Percentiles rank a stretch among this genome's conserved stretches.
These are phyloP conservation scores for Anniella stebbinsi DNA, from an alignment of 2,797 vertebrate genomes.

Conservation along the genomic window DNA sequence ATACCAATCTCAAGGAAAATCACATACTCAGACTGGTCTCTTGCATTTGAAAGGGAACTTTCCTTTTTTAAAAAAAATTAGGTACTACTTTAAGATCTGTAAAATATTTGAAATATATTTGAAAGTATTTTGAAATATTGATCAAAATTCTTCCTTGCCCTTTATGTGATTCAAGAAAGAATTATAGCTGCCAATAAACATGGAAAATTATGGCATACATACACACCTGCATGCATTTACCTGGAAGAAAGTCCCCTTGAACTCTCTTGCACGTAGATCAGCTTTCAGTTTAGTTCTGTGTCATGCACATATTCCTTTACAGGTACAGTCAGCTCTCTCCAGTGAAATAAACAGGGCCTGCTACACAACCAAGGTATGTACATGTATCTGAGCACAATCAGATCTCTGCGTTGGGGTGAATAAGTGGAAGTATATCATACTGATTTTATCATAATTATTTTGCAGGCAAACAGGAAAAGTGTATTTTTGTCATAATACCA, in stretches of 20 bases:
- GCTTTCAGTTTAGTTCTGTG: background rate
- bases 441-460: conserved; percentile 8
- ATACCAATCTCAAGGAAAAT: background rate
- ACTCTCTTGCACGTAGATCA: background rate
- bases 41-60: background rate
- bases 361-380: background rate
- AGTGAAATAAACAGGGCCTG: background rate
- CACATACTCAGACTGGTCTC: background rate
- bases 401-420: background rate
- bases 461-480: background rate
- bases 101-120: background rate
- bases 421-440: background rate
- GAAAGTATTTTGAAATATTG: background rate
- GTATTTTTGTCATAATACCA: background rate
- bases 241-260: background rate
- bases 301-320: background rate
- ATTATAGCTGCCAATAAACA: background rate
- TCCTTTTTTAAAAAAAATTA: background rate
- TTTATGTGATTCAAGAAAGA: background rate
- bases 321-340: background rate
- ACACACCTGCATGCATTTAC: background rate
- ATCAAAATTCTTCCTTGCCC: background rate
- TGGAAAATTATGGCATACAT: background rate
- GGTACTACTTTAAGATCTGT: background rate
- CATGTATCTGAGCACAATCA: background rate